Evolutionary conservation across 2,113 vertebrate species (phyloP).

Genomic region (Zosterops hypoxanthus): DNA sequence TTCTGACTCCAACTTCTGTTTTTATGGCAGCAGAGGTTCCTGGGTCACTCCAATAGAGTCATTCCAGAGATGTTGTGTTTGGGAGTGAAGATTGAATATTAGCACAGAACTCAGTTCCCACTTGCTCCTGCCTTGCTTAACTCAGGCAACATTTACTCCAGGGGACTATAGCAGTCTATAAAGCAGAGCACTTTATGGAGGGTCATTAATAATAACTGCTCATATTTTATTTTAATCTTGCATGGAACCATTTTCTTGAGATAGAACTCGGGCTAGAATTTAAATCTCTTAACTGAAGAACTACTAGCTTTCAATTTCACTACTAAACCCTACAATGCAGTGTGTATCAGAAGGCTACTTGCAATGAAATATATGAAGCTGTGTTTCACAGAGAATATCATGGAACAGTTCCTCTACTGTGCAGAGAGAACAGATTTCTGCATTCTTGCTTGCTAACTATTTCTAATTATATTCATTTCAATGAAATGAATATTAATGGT

Average conservation of each 20-base stretch:
- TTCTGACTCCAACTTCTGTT: neutral
- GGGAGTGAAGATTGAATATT: neutral
- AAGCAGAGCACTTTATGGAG: neutral
- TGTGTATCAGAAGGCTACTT: neutral
- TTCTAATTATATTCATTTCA: slow-evolving; percentile 47
- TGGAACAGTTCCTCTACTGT: neutral
- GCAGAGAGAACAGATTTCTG: neutral
- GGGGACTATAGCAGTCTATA: neutral
- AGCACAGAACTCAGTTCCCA: neutral
- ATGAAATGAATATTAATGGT: slow-evolving; percentile 68
- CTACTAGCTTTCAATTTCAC: neutral
- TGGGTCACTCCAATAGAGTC: neutral
- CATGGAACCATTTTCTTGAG: neutral
- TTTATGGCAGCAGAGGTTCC: neutral
- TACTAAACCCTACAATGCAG: neutral
- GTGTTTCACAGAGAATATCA: neutral
- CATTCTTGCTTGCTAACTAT: neutral
- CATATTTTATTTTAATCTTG: neutral
- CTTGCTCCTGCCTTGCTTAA: neutral
- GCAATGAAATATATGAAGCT: neutral
- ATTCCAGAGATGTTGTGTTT: neutral
- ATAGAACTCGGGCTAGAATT: neutral
- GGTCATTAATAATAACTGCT: neutral
- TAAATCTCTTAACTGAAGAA: neutral
- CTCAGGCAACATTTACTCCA: neutral